Evolutionary conservation across 2,113 vertebrate species (phyloP).

Genomic region (Pteropus alecto): DNA sequence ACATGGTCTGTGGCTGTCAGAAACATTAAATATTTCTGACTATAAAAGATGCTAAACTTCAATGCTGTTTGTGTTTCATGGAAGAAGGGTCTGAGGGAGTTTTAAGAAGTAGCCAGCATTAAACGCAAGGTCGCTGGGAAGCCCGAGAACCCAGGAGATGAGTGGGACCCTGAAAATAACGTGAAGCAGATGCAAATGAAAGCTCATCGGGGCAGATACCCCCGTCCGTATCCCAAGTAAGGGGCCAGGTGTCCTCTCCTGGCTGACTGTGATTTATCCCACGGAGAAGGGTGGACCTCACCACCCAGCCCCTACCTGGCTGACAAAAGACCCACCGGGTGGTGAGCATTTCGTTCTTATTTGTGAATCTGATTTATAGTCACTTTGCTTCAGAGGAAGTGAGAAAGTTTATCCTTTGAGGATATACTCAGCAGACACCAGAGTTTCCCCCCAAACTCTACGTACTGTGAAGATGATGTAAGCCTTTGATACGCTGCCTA

Average conservation of each 20-base stretch:
- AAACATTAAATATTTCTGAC: background rate
- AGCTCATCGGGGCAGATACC: too few relatives aligned
- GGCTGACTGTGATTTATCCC: background rate
- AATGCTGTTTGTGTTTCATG: background rate
- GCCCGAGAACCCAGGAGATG: background rate
- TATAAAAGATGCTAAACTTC: background rate
- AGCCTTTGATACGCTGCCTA: background rate
- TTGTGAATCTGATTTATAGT: background rate
- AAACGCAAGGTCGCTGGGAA: background rate
- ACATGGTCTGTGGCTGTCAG: background rate
- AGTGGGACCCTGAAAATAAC: background rate
- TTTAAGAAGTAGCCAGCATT: background rate
- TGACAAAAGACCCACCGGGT: background rate
- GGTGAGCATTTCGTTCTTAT: background rate
- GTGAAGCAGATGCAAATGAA: fast-evolving
- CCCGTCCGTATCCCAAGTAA: fast-evolving
- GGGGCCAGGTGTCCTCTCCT: background rate
- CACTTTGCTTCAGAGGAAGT: background rate
- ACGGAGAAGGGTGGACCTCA: fast-evolving
- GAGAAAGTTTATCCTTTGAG: background rate
- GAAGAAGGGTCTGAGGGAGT: background rate
- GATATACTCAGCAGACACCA: background rate
- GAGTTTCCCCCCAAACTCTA: background rate
- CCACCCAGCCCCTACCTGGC: background rate
- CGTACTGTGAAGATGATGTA: background rate